Evolutionary conservation across 2,797 vertebrate genomes (phyloP).

Genomic region (Rhincodon typus): DNA sequence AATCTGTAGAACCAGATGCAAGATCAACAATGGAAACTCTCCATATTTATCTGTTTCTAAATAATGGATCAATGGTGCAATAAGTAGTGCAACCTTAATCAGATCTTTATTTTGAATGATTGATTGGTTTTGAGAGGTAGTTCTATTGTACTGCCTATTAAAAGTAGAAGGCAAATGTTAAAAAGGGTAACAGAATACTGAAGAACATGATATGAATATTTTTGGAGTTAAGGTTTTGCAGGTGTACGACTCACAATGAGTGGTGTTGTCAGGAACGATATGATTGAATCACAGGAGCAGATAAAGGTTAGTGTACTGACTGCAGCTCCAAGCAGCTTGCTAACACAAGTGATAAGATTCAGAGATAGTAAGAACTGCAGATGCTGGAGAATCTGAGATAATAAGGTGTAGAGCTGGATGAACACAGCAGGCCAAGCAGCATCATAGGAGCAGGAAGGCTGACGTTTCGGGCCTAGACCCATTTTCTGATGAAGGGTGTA

Average conservation of each 20-base stretch:
- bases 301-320: slow-evolving; percentile 25
- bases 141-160: not conserved
- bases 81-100: not conserved
- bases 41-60: not conserved
- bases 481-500: too few species aligned
- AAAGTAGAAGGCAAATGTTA: not conserved
- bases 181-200: not conserved
- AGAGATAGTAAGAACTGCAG: too few species aligned
- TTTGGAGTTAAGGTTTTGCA: not conserved
- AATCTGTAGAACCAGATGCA: not conserved
- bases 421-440: too few species aligned
- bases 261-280: slow-evolving; percentile 22
- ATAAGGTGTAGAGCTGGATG: too few species aligned
- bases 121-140: slow-evolving; percentile 5
- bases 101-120: not conserved
- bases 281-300: slow-evolving; percentile 33
- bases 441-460: too few species aligned
- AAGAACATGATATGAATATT: slow-evolving; percentile 23
- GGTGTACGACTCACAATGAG: not conserved
- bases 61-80: not conserved
- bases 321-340: not conserved
- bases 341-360: slow-evolving; percentile 27
- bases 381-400: too few species aligned
- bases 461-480: too few species aligned
- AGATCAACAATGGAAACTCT: not conserved